Percentiles rank a stretch among this genome's conserved stretches.
Evolutionary conservation across 2,888 invertebrate species (phyloP).

Genomic region (Melinaea menophilus): DNA sequence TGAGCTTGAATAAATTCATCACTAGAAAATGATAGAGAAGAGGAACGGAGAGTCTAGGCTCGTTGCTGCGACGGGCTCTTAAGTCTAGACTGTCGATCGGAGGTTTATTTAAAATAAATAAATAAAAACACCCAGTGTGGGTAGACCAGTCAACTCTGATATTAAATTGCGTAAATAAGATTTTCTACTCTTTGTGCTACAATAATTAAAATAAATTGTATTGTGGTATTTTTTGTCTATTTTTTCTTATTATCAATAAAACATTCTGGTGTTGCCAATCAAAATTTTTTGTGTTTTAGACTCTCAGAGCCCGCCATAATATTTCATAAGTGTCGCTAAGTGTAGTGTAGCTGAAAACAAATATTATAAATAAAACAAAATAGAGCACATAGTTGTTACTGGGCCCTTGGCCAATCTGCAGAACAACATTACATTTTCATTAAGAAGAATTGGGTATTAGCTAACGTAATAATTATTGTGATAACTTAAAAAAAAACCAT

Average conservation of each 20-base stretch:
- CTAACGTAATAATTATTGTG: no score
- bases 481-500: no score
- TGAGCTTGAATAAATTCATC: slow-evolving; percentile 98
- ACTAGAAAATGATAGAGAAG: slow-evolving; percentile 94
- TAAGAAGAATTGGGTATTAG: no score
- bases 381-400: background rate
- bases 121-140: background rate
- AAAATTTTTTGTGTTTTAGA: slow-evolving; percentile 14
- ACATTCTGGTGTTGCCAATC: background rate
- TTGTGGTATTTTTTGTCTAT: no score
- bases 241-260: background rate
- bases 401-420: no score
- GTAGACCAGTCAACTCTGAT: background rate
- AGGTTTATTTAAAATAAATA: background rate
- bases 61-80: slow-evolving; percentile 43
- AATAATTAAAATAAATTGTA: no score
- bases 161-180: no score
- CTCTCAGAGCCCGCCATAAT: slow-evolving; percentile 37
- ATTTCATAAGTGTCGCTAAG: slow-evolving; percentile 30
- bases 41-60: slow-evolving; percentile 81
- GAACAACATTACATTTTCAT: no score
- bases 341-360: slow-evolving; percentile 31
- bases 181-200: no score
- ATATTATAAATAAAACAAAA: slow-evolving; percentile 22
- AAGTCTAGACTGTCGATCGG: slow-evolving; percentile 22